Base-by-base conservation (phyloP, 2,113 vertebrate species). In the Aramus guarauna region DNA sequence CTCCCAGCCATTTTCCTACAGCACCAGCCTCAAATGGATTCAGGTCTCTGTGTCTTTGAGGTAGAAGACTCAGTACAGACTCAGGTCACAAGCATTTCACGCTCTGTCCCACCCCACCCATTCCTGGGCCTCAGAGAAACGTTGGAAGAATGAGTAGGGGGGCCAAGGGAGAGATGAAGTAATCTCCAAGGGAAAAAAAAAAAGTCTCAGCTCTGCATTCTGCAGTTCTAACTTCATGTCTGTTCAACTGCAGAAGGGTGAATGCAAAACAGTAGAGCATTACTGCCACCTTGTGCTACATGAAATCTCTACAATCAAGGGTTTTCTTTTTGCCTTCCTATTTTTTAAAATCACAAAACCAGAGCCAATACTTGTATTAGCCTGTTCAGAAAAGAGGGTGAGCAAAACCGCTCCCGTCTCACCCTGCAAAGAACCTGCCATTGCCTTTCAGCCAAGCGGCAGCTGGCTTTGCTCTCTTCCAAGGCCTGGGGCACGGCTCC, bases 281-380 rank as follows among this genome's bases (percentile, higher is more conserved):
- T 91, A 72, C 83, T 95, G 96, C 95, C 97, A 97, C 29, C 97
- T 73, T 29, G 95, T 95, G 95, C 81, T 91, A 26, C 2, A 12
- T 1, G 19, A 48, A 20, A 32, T 72, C 36, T 41, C 69, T 89
- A 63, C 94, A 89, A 7, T 1, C 29, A 5, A 79, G 7, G 23
- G 7, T 3, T 34, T 71, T 55, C 24, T 55, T 81, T 15, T 27
- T 14, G 19, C 15, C 36, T 91, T n/a, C n/a, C 30, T 13, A 1
- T 21, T 47, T 75, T 48, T 60, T 36, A 9, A 63, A 80, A n/a
- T 3, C 11, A 29, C 66, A 62, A 52, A 62, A 23, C 17, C 78
- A 68, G 48, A 71, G 50, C 5, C 10, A 6, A 17, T 12, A 10
- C 15, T 48, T n/a, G 2, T 2, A 14, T 12, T 16, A 76, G 15